phyloP scores from a whole-genome alignment of 2,797 vertebrate species.

The Dryobates pubescens region DNA sequence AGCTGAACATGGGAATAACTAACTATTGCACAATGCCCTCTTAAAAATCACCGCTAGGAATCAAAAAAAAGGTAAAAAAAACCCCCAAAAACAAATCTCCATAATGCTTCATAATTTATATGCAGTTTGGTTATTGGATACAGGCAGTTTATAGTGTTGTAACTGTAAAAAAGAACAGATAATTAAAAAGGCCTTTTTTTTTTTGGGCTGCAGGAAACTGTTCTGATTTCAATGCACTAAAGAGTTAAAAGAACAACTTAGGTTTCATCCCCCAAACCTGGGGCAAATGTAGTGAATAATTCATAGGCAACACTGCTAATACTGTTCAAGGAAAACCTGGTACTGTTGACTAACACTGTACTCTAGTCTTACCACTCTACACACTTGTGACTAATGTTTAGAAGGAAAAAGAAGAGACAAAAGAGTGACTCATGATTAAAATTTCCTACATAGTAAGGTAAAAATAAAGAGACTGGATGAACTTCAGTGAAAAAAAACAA shows the following conservation, averaged over 20 bases:
- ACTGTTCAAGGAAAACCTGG: conserved; percentile 56
- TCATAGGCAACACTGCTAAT: conserved; percentile 49
- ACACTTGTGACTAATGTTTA: conserved; percentile 71
- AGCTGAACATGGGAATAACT: conserved; percentile 81
- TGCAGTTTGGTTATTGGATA: conserved; percentile 77
- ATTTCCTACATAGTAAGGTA: conserved; percentile 71
- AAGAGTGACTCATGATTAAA: conserved; percentile 73
- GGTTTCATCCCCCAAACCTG: not conserved
- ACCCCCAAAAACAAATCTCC: conserved; percentile 10
- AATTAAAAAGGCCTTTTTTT: conserved; percentile 33
- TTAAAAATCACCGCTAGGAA: conserved; percentile 82
- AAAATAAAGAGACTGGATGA: conserved; percentile 64
- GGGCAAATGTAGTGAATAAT: conserved; percentile 67
- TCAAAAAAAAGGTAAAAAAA: conserved; percentile 66
- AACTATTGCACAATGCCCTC: conserved; percentile 88
- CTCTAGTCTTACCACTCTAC: conserved; percentile 63
- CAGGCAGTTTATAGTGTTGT: conserved; percentile 80
- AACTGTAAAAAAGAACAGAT: conserved; percentile 72
- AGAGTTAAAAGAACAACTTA: conserved; percentile 65
- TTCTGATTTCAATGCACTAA: conserved; percentile 69
- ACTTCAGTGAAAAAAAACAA: conserved; percentile 71
- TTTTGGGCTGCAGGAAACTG: conserved; percentile 68
- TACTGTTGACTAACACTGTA: conserved; percentile 62
- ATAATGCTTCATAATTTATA: conserved; percentile 77
- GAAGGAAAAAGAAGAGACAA: conserved; percentile 57